Percentiles rank a stretch among this genome's conserved stretches.
These are phyloP conservation scores for Meganola albula DNA, from an alignment of 2,888 invertebrate genomes.

Conservation along the genomic window DNA sequence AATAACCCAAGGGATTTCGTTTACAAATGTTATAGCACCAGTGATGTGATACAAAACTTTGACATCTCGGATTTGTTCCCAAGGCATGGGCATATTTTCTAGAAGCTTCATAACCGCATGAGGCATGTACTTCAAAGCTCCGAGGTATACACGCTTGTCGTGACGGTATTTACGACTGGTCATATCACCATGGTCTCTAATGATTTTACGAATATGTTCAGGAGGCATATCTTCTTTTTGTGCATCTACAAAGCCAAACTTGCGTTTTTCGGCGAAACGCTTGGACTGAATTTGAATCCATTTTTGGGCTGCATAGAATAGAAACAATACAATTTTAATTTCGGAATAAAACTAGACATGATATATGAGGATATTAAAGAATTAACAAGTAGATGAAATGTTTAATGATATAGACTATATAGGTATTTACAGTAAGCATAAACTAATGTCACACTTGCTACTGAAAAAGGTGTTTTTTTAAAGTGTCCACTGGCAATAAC, in stretches of 20 bases:
- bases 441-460: no score
- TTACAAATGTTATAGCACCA: constrained; percentile 99
- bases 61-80: constrained; percentile 99
- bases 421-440: no score
- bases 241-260: constrained; percentile 98
- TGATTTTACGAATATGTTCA: constrained; percentile 99
- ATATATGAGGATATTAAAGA: no score
- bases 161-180: constrained; percentile 98
- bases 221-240: constrained; percentile 99
- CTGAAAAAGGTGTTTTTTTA: no score
- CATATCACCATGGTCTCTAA: constrained; percentile 99
- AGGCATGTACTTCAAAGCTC: constrained; percentile 99
- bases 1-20: constrained; percentile 99
- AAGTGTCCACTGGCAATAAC: constrained; percentile 1
- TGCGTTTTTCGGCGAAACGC: constrained; percentile 97
- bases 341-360: no score
- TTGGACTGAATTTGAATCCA: constrained; percentile 99
- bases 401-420: no score
- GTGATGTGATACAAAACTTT: constrained; percentile 99
- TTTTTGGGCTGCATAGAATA: constrained; percentile 83
- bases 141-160: constrained; percentile 98
- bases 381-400: no score
- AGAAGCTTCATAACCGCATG: constrained; percentile 99
- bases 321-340: no score
- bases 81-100: constrained; percentile 99